These are phyloP conservation scores for Petrocephalus sullivani DNA, from an alignment of 2,797 vertebrate genomes.

Conservation along the genomic window DNA sequence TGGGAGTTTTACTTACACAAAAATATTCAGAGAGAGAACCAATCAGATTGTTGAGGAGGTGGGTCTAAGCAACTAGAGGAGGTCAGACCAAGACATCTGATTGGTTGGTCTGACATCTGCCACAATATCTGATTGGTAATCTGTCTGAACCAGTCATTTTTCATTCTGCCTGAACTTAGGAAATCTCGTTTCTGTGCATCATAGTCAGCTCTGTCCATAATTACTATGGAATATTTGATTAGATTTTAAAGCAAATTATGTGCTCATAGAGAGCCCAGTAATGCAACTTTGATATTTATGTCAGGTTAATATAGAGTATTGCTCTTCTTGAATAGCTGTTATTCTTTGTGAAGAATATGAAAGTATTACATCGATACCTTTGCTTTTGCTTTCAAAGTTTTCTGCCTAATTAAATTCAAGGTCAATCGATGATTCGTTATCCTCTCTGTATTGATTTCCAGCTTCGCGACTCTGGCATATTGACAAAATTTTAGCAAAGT, in stretches of 20 bases:
- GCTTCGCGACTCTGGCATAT: background rate
- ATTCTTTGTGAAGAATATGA: background rate
- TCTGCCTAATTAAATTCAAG: background rate
- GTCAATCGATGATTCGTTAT: background rate
- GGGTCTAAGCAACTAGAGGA: no score
- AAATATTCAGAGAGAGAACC: no score
- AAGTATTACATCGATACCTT: background rate
- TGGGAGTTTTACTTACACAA: no score
- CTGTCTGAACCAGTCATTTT: no score
- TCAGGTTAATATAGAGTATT: background rate
- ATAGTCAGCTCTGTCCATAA: background rate
- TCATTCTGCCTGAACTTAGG: background rate
- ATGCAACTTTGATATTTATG: background rate
- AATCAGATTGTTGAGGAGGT: no score
- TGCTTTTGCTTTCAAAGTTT: background rate
- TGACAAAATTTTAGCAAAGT: background rate
- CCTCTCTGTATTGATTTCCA: background rate
- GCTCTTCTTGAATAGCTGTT: background rate
- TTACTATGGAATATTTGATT: background rate
- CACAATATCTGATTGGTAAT: no score
- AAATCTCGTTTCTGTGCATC: background rate
- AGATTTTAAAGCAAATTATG: background rate
- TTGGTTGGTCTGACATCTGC: no score
- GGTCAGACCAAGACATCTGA: no score
- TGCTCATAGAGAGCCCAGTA: background rate